Evolutionary conservation across 2,113 vertebrate genomes (phyloP), one percentile per base, ranked within the genome.

Genomic region (Gallinago media): DNA sequence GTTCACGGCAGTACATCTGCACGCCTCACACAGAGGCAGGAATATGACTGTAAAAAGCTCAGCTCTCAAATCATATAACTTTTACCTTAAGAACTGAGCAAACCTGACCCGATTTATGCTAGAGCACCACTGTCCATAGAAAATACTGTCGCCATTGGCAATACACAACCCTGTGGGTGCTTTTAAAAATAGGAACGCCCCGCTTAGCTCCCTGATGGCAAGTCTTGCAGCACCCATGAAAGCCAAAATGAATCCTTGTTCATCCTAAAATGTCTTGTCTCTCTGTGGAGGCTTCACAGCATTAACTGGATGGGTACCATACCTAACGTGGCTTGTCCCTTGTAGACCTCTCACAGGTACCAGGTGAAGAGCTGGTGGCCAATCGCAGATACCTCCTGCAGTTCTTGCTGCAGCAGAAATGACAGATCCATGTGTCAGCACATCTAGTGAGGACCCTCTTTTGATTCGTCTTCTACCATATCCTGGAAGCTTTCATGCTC

Each of bases 141-240:
- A 54, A 58, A 20, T 25, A 14, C 15, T 29, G 36, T 92, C 19
- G 31, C 20, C 32, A 1, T 4, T 50, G 42, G 12, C 2, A 0
- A 23, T 31, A 49, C 20, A 44, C 54, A 54, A n/a, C 42, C 40
- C 42, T 34, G 15, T 25, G 26, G 38, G 38, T 46, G 18, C 49
- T 70, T 65, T 74, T 68, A 52, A 73, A 77, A 94, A 34, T 4
- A 73, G n/a, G 29, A 55, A 22, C 12, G 1, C 26, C 40, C 65
- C 1, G 0, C 14, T 76, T 58, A 49, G n/a, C 26, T 73, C 9
- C 27, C 32, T 50, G 3, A 38, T 1, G 0, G 11, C 55, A 18
- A n/a, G 40, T 40, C 68, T 71, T 62, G 34, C 46, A 66, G 61
- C 67, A 54, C 50, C 20, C 11, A 4, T 34, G 15, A 15, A 91